phyloP scores from a whole-genome alignment of 2,113 vertebrate species.

The Lichenostomus cassidix region DNA sequence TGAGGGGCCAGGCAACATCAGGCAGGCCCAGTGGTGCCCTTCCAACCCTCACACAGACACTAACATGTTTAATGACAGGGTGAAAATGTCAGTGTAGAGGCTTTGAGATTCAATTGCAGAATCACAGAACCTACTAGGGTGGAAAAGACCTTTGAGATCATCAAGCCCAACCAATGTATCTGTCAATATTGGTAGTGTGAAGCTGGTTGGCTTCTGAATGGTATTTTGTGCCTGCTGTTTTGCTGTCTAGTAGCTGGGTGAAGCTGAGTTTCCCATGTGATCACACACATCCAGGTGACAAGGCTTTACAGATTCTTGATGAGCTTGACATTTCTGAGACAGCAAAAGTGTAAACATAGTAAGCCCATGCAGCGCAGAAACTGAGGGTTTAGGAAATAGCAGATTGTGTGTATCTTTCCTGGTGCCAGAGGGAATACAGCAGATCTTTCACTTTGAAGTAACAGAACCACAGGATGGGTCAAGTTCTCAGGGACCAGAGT shows the following conservation, averaged over 20 bases:
- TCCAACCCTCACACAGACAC: background rate
- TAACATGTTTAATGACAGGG: background rate
- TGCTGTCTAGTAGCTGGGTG: background rate
- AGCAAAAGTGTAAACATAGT: background rate
- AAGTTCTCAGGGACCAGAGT: background rate
- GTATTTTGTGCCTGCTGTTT: background rate
- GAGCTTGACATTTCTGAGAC: background rate
- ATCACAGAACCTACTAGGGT: no score
- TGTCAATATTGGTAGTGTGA: background rate
- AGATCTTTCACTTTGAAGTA: background rate
- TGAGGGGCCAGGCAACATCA: rapidly evolving
- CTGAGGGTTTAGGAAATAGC: background rate
- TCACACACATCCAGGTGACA: background rate
- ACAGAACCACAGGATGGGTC: background rate
- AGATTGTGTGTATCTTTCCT: background rate
- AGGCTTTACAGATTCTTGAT: background rate
- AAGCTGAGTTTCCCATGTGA: background rate
- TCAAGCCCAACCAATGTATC: background rate
- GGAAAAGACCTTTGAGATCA: background rate
- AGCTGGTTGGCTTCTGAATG: background rate
- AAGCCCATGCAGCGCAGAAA: background rate
- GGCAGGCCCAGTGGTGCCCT: background rate
- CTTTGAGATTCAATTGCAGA: background rate
- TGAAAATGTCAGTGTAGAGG: background rate
- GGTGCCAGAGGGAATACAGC: background rate